Base-by-base conservation (phyloP, 2,888 invertebrate species). In the Macrosiphum euphorbiae region DNA sequence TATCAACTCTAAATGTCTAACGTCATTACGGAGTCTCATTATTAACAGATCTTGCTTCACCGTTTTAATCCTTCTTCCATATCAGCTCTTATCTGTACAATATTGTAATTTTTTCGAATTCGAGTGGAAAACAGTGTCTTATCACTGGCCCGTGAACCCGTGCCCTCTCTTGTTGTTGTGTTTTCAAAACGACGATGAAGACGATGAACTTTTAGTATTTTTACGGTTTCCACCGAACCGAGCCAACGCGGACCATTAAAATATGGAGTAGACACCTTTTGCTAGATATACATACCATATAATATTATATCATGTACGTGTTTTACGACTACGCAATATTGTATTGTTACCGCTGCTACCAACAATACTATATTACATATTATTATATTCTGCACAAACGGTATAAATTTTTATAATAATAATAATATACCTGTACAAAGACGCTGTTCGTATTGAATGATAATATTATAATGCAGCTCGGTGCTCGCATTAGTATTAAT, bases 31-130 rank as follows among this genome's bases (percentile, higher is more conserved):
- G 24, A 85, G 85, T 85, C 41, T 85, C 85, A 44, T 85, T 85
- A 85, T 85, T 41, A 84, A 84, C 41, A 84, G 7, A 85, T 44
- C 26, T 85, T 85, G 85, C 85, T 26, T 85, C 11, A 44, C 13
- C 26, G 35, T 88, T 52, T 24, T 35, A 52, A 52, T 88, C 52
- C 44, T 85, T 85, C 28, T 4, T 85, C 44, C 26, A 13, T 52
- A 55, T 55, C 88, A 41, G 11, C 11, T 88, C 88, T 88, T 88
- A 88, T 88, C 88, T 58, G 55, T 26, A 85, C 13, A 55, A 88
- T 88, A 55, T 55, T 88, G 41, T 88, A 58, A 85, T 88, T 88
- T 88, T 44, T 88, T 88, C 55, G 41, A 88, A 88, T 88, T 88
- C 55, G 55, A 41, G 55, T 88, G 88, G 88, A 55, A 88, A 41